A percentile compares a stretch with the other conserved stretches of the same genome.
Evolutionary conservation across 2,113 vertebrate species (phyloP).

Genomic region (Barbus barbus): DNA sequence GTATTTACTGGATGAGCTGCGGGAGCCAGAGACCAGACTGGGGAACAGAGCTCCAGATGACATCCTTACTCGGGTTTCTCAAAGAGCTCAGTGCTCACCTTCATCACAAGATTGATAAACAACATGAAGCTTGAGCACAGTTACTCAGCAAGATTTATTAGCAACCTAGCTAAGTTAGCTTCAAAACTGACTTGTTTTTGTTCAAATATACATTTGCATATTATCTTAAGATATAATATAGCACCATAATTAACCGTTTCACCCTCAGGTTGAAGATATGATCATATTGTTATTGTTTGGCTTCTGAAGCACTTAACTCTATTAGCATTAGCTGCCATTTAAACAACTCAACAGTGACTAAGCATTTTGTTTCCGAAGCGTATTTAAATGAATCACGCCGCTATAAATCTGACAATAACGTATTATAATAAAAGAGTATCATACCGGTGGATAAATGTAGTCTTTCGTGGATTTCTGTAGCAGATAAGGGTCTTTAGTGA

Average conservation of each 20-base stretch:
- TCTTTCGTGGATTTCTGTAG: not conserved
- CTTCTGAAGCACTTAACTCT: too few species aligned
- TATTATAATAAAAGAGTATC: not conserved
- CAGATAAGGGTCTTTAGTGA: not conserved
- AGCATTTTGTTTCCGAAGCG: not conserved
- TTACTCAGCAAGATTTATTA: constrained; percentile 30
- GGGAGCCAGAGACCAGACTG: constrained; percentile 93
- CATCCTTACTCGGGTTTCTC: constrained; percentile 67
- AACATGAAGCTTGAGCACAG: not conserved
- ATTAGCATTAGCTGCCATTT: constrained; percentile 24
- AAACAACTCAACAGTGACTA: not conserved
- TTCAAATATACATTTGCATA: not conserved
- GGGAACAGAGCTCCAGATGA: constrained; percentile 94
- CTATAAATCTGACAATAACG: not conserved
- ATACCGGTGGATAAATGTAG: not conserved
- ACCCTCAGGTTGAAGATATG: not conserved
- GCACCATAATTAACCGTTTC: not conserved
- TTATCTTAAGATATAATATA: not conserved
- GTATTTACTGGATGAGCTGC: constrained; percentile 93
- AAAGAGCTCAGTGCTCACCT: not conserved
- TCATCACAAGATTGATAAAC: not conserved
- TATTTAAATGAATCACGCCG: not conserved
- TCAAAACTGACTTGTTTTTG: not conserved
- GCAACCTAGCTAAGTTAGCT: not conserved
- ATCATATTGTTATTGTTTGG: not conserved